phyloP scores from a whole-genome alignment of 2,113 vertebrate species.

The rabbit (Oryctolagus cuniculus) region mOryCun1.1 NC_091446.1:83678501-83679000 shows the following conservation, averaged over 20 bases:
- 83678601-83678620: too few relatives aligned
- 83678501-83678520: not conserved
- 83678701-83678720: not conserved
- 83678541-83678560: too few relatives aligned
- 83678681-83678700: not conserved
- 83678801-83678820: not conserved
- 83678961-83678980: too few relatives aligned
- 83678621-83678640: not conserved
- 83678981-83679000: not conserved
- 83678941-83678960: not conserved
- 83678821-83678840: not conserved
- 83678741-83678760: not conserved
- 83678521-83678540: accelerated
- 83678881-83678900: not conserved
- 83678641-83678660: not conserved
- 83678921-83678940: not conserved
- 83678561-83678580: not conserved
- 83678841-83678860: not conserved
- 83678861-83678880: not conserved
- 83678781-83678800: not conserved
- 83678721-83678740: too few relatives aligned
- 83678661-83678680: not conserved
- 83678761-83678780: not conserved
- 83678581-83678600: too few relatives aligned
- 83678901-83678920: not conserved